Conservation (phyloP, 2,113 vertebrate genomes). For the Oreamnos americanus region DNA sequence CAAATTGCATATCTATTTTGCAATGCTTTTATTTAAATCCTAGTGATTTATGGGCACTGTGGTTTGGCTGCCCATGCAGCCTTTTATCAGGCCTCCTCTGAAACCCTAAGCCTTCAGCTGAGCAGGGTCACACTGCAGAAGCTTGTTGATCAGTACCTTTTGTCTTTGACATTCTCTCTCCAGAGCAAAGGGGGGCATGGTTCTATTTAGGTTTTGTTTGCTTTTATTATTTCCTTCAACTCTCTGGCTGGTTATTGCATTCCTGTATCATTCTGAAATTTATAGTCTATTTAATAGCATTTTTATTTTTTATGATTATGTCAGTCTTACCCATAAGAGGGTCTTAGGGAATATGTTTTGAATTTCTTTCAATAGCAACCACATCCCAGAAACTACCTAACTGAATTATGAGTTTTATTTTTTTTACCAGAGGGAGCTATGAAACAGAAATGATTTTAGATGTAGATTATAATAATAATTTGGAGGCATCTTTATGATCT, state of each 20-base stretch:
- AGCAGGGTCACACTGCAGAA: neutral
- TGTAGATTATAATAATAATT: constrained; percentile 73
- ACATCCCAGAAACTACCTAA: constrained; percentile 60
- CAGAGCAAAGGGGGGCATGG: neutral
- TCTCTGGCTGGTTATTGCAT: constrained; percentile 70
- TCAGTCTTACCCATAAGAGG: constrained; percentile 72
- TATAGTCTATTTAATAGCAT: constrained; percentile 77
- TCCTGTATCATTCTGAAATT: constrained; percentile 80
- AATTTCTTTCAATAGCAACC: constrained; percentile 69
- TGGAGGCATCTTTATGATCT: constrained; percentile 73
- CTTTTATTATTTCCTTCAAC: constrained; percentile 75
- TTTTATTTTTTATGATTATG: constrained; percentile 81
- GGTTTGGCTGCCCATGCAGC: neutral
- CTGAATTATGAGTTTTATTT: constrained; percentile 75
- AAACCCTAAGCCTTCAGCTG: constrained; percentile 40
- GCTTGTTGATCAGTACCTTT: neutral
- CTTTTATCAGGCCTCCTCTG: neutral
- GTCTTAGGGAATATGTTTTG: constrained; percentile 77
- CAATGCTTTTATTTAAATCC: constrained; percentile 46
- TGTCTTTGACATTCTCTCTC: neutral
- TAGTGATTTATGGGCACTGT: constrained; percentile 23
- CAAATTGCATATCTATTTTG: constrained; percentile 41
- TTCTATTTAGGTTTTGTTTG: constrained; percentile 61
- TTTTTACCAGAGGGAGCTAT: constrained; percentile 68
- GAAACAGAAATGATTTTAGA: constrained; percentile 76